These are phyloP conservation scores for Amphilophus citrinellus DNA, from an alignment of 2,113 vertebrate genomes.

Conservation along the genomic window DNA sequence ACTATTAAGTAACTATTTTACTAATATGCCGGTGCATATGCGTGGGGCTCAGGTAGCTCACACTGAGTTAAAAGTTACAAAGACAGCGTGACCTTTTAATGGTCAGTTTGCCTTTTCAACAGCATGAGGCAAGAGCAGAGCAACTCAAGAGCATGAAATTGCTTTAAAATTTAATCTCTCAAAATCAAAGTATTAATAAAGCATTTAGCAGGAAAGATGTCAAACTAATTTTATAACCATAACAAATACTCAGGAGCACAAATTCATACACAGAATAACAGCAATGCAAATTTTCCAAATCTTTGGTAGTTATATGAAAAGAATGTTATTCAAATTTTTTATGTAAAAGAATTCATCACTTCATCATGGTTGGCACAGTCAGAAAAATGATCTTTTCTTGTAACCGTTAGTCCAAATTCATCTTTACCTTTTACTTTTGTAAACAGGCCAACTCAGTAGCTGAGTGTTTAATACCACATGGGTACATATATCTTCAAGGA, in stretches of 20 bases:
- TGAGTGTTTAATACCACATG: not conserved
- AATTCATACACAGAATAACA: not conserved
- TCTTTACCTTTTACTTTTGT: constrained; percentile 7
- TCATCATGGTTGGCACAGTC: no score
- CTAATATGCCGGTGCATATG: not conserved
- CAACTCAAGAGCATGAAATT: not conserved
- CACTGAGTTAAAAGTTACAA: not conserved
- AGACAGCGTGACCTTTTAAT: constrained; percentile 3
- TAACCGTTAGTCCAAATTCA: not conserved
- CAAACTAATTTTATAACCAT: not conserved
- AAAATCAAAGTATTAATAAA: not conserved
- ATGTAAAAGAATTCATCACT: not conserved
- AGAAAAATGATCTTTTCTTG: not conserved
- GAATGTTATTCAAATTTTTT: not conserved
- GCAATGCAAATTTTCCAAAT: not conserved
- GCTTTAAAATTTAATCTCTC: not conserved
- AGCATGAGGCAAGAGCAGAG: not conserved
- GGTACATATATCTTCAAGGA: not conserved
- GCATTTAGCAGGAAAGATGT: not conserved
- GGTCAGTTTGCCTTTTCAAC: not conserved
- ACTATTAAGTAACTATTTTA: not conserved
- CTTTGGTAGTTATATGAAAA: not conserved
- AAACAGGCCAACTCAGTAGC: not conserved
- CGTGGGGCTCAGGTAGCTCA: not conserved
- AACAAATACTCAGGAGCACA: not conserved